phyloP scores from a whole-genome alignment of 2,797 vertebrate species.

The Sarcophilus harrisii region DNA sequence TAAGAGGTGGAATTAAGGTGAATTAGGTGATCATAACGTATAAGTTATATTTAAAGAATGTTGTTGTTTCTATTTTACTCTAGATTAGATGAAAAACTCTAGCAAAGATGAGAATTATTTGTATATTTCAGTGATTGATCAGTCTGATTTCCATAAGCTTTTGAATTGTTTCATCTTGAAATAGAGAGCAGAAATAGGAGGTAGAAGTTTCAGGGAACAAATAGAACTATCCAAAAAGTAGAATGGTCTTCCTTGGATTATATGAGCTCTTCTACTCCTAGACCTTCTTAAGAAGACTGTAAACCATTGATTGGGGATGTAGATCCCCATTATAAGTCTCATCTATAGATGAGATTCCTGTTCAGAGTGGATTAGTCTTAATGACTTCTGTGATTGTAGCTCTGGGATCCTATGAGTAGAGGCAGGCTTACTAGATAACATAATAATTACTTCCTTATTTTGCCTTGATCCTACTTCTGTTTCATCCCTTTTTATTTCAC shows the following conservation, averaged over 20 bases:
- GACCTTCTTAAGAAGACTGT: neutral
- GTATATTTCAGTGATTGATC: neutral
- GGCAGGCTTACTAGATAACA: neutral
- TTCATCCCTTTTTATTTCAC: neutral
- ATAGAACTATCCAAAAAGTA: neutral
- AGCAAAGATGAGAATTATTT: neutral
- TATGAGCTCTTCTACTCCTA: neutral
- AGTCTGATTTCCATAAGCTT: neutral
- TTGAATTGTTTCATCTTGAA: neutral
- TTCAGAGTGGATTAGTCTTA: neutral
- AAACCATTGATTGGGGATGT: neutral
- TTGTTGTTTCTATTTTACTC: neutral
- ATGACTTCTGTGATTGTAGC: neutral
- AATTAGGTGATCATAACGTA: neutral
- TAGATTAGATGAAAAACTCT: neutral
- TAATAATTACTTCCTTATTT: neutral
- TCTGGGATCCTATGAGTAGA: neutral
- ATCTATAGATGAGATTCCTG: neutral
- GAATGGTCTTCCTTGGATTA: neutral
- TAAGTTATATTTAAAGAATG: neutral
- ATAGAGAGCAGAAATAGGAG: neutral
- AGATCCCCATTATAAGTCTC: too few species aligned
- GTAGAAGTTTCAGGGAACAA: neutral
- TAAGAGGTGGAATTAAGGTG: neutral
- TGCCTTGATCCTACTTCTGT: neutral